Evolutionary conservation across 2,888 invertebrate genomes (phyloP).

Genomic region (Polyommatus icarus): DNA sequence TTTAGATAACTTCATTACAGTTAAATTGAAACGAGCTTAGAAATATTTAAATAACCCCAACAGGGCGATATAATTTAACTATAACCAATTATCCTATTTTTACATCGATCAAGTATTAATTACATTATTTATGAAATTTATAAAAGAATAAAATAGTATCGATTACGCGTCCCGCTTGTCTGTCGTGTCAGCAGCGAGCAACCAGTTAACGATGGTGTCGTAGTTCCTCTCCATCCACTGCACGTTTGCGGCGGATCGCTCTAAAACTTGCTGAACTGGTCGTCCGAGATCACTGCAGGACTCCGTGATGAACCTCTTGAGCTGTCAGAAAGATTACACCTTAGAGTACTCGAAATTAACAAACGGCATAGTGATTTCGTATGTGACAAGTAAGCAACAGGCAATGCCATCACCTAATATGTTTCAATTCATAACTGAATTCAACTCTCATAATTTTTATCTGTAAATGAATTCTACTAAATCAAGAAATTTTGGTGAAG

Average conservation of each 20-base stretch:
- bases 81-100: conserved; percentile 25
- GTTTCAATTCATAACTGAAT: no score
- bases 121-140: conserved; percentile 6
- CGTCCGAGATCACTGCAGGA: conserved; percentile 85
- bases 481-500: no score
- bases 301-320: conserved; percentile 84
- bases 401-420: no score
- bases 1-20: background rate
- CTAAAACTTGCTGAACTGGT: conserved; percentile 89
- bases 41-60: background rate
- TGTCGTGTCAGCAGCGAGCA: conserved; percentile 62
- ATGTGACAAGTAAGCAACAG: no score
- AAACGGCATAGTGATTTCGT: background rate
- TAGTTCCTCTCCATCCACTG: conserved; percentile 91
- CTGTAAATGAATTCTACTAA: no score
- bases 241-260: conserved; percentile 89
- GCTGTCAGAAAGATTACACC: conserved; percentile 57
- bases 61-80: conserved; percentile 16
- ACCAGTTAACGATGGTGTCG: conserved; percentile 87
- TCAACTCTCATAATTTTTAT: no score
- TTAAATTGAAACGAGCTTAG: background rate
- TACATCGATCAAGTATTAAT: conserved; percentile 14
- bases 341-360: background rate
- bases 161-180: conserved; percentile 38
- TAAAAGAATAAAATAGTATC: conserved; percentile 8